These are phyloP conservation scores for Mamestra brassicae DNA, from an alignment of 2,888 invertebrate genomes.

Conservation along the genomic window DNA sequence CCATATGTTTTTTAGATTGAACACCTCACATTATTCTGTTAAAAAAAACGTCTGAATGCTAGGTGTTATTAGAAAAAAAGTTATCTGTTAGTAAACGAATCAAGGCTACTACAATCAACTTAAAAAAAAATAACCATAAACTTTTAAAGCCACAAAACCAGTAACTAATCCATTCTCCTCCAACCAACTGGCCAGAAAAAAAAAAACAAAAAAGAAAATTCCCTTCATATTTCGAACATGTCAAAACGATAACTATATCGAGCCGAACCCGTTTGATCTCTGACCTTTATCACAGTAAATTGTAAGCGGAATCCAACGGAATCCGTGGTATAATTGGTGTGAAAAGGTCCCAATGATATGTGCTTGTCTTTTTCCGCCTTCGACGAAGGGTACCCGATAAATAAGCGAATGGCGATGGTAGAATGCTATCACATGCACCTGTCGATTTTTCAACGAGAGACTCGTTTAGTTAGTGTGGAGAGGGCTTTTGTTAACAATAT, in stretches of 20 bases:
- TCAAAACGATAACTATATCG: constrained; percentile 38
- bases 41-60: too few species aligned
- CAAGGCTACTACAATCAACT: too few species aligned
- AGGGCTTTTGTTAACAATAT: constrained; percentile 49
- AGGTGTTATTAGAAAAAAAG: too few species aligned
- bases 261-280: constrained; percentile 25
- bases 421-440: constrained; percentile 87
- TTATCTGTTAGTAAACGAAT: too few species aligned
- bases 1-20: too few species aligned
- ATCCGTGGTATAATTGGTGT: constrained; percentile 75
- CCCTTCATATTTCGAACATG: constrained; percentile 26
- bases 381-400: constrained; percentile 78
- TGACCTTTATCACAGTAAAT: constrained; percentile 63
- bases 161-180: too few species aligned
- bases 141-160: too few species aligned
- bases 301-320: constrained; percentile 55
- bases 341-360: constrained; percentile 72
- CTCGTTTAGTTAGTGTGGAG: constrained; percentile 66
- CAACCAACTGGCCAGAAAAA: too few species aligned
- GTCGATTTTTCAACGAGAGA: constrained; percentile 81
- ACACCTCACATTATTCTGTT: too few species aligned
- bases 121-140: too few species aligned
- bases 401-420: constrained; percentile 81
- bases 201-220: neutral
- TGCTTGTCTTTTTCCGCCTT: constrained; percentile 75